Evolutionary conservation across 2,888 invertebrate genomes (phyloP), one percentile per base, ranked within the genome.

Genomic region (Agapetus fuscipes): DNA sequence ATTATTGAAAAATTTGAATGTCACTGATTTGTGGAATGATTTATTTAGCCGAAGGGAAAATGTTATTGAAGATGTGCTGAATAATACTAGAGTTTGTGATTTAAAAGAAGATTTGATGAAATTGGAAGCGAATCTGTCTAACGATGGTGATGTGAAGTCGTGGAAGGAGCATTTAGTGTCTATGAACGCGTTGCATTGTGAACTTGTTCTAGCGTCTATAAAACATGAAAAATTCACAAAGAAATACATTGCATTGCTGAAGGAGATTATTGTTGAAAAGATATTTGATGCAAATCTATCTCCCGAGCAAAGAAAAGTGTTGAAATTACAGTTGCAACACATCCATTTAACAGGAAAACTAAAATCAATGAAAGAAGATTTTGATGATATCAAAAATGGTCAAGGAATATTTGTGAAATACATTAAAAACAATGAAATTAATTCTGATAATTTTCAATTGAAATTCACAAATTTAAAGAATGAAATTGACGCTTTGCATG

Each of bases 121-220:
- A 10, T 34, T 40, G 12, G 43, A 37, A 29, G 11, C 11, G 7
- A 13, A 25, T 24, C 7, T 16, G 9, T 7, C 16, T 4, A 4
- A 15, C 4, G n/a, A 14, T 12, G 14, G 7, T 3, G 7, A 20
- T 16, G 17, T 30, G 10, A n/a, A 28, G n/a, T 29, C 36, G n/a
- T 43, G 39, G 43, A 43, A 36, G 12, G 39, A 36, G 7, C 36
- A 33, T 39, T 13, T 43, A 2, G 39, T 33, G 7, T 27, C 27
- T 10, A 14, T 43, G 14, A 39, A 28, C 17, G 16, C 34, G 3
- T 32, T 39, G 29, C 37, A 39, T 17, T 36, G 33, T 12, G 39
- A 43, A 16, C 13, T 39, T 15, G 35, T 36, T 17, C 14, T 38
- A 1, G 31, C 34, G 2, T 30, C 15, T 3, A 14, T 28, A 4